phyloP scores from a whole-genome alignment of 1,140 invertebrate species.

The Dendroctonus valens region DNA sequence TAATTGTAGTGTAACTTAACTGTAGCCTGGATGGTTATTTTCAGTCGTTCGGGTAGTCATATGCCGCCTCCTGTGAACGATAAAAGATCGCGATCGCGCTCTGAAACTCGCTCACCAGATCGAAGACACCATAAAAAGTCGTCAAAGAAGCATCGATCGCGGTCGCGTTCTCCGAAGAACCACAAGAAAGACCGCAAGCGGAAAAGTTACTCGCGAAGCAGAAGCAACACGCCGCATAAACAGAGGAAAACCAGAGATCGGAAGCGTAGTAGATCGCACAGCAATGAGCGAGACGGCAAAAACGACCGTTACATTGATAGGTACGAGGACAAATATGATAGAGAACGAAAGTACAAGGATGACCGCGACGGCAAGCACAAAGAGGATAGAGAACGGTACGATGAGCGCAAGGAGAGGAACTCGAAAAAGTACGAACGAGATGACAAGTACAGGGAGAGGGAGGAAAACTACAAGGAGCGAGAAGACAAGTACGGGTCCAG shows the following conservation, averaged over 20 bases:
- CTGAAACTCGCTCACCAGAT: constrained; percentile 52
- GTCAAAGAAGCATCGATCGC: constrained; percentile 50
- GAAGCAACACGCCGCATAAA: constrained; percentile 49
- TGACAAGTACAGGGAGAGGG: constrained; percentile 37
- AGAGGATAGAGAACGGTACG: constrained; percentile 40
- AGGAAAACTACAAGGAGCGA: constrained; percentile 38
- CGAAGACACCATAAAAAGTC: constrained; percentile 49
- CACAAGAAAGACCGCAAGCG: constrained; percentile 55
- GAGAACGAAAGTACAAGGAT: constrained; percentile 37
- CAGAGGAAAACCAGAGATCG: constrained; percentile 43
- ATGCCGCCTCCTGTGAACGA: constrained; percentile 44
- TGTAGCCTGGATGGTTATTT: constrained; percentile 13
- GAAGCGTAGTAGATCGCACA: constrained; percentile 40
- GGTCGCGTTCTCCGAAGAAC: constrained; percentile 52
- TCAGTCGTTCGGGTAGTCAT: constrained; percentile 51
- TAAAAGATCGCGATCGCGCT: constrained; percentile 51
- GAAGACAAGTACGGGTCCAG: constrained; percentile 37
- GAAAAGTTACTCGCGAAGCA: constrained; percentile 56
- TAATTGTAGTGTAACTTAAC: neutral
- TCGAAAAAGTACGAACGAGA: constrained; percentile 42
- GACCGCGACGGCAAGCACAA: constrained; percentile 33
- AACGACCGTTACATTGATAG: constrained; percentile 48
- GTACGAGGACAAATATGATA: constrained; percentile 44
- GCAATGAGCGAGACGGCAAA: constrained; percentile 44
- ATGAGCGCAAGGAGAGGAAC: constrained; percentile 38